Conservation (phyloP, 2,113 vertebrate genomes). For the Rhinolophus ferrumequinum region DNA sequence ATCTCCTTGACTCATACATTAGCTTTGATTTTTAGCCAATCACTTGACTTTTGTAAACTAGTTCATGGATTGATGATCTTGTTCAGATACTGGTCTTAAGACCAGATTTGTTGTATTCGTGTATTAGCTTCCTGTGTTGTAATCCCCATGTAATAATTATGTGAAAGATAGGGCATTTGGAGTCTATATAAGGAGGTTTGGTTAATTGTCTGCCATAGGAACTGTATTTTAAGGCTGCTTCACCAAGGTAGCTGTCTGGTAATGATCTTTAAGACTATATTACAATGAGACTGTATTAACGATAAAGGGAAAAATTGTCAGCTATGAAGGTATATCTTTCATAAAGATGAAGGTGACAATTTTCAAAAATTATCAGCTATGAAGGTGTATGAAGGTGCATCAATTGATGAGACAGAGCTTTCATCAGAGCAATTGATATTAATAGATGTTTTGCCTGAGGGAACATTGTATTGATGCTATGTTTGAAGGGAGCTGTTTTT, state of each 20-base stretch:
- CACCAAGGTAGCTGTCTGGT: not conserved
- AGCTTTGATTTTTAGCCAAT: slow-evolving; percentile 50
- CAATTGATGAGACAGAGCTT: slow-evolving; percentile 25
- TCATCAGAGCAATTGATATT: slow-evolving; percentile 3
- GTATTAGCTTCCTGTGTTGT: not conserved
- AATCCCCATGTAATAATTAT: not conserved
- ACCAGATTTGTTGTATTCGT: slow-evolving; percentile 21
- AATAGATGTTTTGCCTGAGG: not conserved
- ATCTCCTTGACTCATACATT: not conserved
- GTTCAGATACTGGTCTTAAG: slow-evolving; percentile 3
- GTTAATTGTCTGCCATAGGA: not conserved
- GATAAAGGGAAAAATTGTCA: not conserved
- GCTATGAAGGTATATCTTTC: no score
- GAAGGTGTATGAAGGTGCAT: not conserved
- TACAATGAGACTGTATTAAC: not conserved
- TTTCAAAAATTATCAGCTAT: not conserved
- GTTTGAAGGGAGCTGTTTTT: slow-evolving; percentile 54
- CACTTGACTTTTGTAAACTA: slow-evolving; percentile 16
- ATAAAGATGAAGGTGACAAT: no score
- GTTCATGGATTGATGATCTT: not conserved
- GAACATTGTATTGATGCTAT: not conserved
- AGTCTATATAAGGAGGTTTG: not conserved
- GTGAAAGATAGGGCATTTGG: not conserved
- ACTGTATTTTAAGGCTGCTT: not conserved
- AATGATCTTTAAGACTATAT: not conserved